Evolutionary conservation across 64 coral and sea anemone genomes (phyloP).

Genomic region (Montipora sp.): DNA sequence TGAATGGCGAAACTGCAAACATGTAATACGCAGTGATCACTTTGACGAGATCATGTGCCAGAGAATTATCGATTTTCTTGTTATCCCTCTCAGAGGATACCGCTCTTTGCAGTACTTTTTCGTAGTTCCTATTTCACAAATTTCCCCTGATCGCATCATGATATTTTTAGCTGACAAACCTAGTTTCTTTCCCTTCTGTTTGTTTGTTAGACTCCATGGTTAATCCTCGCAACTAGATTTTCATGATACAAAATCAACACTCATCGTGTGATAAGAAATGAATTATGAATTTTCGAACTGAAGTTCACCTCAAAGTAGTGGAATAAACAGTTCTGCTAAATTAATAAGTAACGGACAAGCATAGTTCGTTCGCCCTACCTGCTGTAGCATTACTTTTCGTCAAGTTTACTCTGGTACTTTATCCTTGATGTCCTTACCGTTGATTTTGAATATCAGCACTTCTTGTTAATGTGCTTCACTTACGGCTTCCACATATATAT

Average conservation of each 20-base stretch:
- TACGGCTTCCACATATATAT: not conserved
- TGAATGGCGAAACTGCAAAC: not conserved
- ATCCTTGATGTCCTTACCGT: no score
- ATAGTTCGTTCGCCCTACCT: not conserved
- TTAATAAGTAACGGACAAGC: not conserved
- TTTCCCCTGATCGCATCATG: not conserved
- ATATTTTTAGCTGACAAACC: not conserved
- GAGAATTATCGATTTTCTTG: not conserved
- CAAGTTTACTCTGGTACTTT: no score
- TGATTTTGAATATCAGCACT: not conserved
- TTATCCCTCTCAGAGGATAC: not conserved
- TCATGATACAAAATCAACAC: not conserved
- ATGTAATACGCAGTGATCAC: not conserved
- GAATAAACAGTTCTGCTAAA: not conserved
- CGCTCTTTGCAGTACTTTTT: not conserved
- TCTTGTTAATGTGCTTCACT: not conserved
- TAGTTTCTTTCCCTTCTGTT: not conserved
- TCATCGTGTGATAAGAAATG: not conserved
- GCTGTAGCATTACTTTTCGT: no score
- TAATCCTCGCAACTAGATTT: not conserved
- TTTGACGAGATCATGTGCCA: not conserved
- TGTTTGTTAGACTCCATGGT: conserved; percentile 5
- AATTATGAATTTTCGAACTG: not conserved
- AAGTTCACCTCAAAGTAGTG: not conserved
- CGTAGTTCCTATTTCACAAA: not conserved